Evolutionary conservation across 2,113 vertebrate genomes (phyloP).

Genomic region (Odontesthes bonariensis): DNA sequence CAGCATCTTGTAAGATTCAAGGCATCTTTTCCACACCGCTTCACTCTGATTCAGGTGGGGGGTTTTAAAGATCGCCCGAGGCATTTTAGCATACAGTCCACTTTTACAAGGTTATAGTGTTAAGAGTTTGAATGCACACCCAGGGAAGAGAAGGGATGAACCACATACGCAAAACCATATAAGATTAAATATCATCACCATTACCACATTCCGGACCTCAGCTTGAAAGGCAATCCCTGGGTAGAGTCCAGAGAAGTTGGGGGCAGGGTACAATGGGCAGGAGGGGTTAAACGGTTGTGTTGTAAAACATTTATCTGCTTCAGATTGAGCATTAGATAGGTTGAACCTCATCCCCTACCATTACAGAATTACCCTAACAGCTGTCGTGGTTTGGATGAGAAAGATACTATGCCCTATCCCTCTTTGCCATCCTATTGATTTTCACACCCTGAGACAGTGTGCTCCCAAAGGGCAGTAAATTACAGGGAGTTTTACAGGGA

Average conservation of each 20-base stretch:
- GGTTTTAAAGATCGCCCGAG: conserved; percentile 64
- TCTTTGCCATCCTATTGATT: conserved; percentile 79
- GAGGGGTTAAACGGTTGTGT: conserved; percentile 79
- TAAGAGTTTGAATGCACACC: conserved; percentile 72
- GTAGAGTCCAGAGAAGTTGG: conserved; percentile 32
- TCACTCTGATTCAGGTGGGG: conserved; percentile 72
- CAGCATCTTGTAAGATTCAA: conserved; percentile 78
- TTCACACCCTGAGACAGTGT: conserved; percentile 75
- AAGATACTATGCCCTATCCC: conserved; percentile 69
- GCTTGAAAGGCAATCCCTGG: conserved; percentile 53
- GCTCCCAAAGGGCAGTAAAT: conserved; percentile 92
- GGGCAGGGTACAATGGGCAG: conserved; percentile 42
- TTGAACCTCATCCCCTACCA: conserved; percentile 72
- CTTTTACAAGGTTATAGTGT: conserved; percentile 79
- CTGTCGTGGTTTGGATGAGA: conserved; percentile 65
- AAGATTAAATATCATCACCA: conserved; percentile 21
- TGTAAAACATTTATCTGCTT: conserved; percentile 83
- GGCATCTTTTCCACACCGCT: conserved; percentile 80
- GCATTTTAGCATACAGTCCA: conserved; percentile 64
- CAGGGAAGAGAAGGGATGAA: conserved; percentile 55
- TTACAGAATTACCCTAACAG: conserved; percentile 85
- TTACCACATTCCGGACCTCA: conserved; percentile 41
- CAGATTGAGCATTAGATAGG: conserved; percentile 77
- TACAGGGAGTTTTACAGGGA: conserved; percentile 93
- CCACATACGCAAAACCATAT: conserved; percentile 20